Evolutionary conservation across 2,797 vertebrate genomes (phyloP).

Genomic region (Cephalopachus bancanus): DNA sequence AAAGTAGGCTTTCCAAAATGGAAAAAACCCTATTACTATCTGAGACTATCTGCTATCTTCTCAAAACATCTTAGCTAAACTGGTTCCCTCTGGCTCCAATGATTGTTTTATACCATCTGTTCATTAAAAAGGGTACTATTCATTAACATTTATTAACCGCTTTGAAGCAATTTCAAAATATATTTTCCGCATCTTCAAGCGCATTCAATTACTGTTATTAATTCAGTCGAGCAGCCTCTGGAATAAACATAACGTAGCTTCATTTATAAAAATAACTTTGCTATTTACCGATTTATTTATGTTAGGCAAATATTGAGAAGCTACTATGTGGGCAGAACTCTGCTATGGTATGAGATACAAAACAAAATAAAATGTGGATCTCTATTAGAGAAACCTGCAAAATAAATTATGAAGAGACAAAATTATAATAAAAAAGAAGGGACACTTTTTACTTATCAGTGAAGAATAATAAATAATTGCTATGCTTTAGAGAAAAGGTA

Average conservation of each 20-base stretch:
- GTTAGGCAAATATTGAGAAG: slow-evolving; percentile 15
- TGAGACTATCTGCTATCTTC: slow-evolving; percentile 63
- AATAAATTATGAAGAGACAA: not conserved
- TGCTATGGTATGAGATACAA: not conserved
- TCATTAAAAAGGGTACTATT: slow-evolving; percentile 55
- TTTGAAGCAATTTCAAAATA: slow-evolving; percentile 64
- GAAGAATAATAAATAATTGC: not conserved
- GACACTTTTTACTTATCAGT: not conserved
- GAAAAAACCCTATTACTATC: not conserved
- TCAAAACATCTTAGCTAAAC: slow-evolving; percentile 47
- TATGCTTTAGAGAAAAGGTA: not conserved
- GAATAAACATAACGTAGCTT: not conserved
- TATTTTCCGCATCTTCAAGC: slow-evolving; percentile 17
- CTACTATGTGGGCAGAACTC: not conserved
- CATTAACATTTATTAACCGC: slow-evolving; percentile 66
- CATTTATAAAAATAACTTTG: not conserved
- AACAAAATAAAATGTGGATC: not conserved
- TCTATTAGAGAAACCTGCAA: not conserved
- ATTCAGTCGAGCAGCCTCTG: not conserved
- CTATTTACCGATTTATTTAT: not conserved
- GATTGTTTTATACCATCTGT: slow-evolving; percentile 70
- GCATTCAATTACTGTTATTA: slow-evolving; percentile 18
- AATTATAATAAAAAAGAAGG: not conserved
- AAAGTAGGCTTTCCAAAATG: slow-evolving; percentile 49
- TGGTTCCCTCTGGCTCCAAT: slow-evolving; percentile 71